Evolutionary conservation across 2,888 invertebrate species (phyloP).

Genomic region (Athetis lepigone): DNA sequence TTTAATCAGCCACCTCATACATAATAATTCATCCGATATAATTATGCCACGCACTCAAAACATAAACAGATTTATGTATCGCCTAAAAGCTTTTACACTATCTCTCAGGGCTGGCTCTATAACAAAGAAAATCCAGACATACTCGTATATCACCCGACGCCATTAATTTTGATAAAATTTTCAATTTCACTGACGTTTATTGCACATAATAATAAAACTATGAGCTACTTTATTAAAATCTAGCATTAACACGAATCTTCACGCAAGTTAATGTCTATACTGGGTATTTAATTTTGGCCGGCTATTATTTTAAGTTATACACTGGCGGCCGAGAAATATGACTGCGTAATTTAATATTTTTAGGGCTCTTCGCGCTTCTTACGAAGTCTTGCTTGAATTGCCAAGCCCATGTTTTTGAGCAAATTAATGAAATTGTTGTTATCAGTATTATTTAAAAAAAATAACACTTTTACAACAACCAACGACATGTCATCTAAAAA

Average conservation of each 20-base stretch:
- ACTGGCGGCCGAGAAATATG: slow-evolving; percentile 36
- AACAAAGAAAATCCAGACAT: slow-evolving; percentile 26
- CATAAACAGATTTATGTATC: slow-evolving; percentile 27
- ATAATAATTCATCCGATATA: slow-evolving; percentile 5
- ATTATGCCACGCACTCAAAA: slow-evolving; percentile 3
- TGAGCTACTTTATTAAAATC: slow-evolving; percentile 53
- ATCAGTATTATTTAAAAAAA: no score
- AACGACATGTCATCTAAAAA: no score
- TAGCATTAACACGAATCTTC: slow-evolving; percentile 51
- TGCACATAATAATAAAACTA: slow-evolving; percentile 54
- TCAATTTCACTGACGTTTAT: slow-evolving; percentile 55
- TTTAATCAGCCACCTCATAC: background rate
- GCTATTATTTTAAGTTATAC: slow-evolving; percentile 56
- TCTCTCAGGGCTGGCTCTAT: slow-evolving; percentile 12
- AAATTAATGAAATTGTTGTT: no score
- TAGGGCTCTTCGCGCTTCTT: no score
- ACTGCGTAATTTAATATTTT: background rate
- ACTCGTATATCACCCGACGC: slow-evolving; percentile 23
- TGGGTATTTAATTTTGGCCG: slow-evolving; percentile 54
- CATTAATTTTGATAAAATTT: slow-evolving; percentile 56
- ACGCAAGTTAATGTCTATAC: slow-evolving; percentile 48
- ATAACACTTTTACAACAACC: no score
- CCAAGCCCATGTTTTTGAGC: no score
- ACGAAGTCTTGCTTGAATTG: background rate
- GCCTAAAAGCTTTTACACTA: slow-evolving; percentile 28